phyloP scores from a whole-genome alignment of 2,113 vertebrate species.

The Anoura caudifer region DNA sequence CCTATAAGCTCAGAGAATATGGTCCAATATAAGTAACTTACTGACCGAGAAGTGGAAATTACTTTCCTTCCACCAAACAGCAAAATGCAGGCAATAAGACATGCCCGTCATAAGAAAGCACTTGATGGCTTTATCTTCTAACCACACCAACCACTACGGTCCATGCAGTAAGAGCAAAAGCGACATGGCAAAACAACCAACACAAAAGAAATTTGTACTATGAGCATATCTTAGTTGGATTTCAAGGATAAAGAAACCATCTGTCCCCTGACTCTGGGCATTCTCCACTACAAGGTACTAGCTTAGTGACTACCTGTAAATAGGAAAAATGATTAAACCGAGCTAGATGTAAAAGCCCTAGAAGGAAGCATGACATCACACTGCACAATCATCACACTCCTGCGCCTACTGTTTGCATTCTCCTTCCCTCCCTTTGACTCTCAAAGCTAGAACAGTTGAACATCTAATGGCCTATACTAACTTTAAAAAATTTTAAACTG shows the following conservation, averaged over 20 bases:
- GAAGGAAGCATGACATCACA: background rate
- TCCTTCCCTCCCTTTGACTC: background rate
- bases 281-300: background rate
- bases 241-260: background rate
- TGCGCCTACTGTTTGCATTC: background rate
- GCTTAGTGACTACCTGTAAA: background rate
- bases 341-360: background rate
- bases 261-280: background rate
- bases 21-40: background rate
- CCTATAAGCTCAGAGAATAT: background rate
- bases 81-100: background rate
- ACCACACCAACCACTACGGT: background rate
- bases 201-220: background rate
- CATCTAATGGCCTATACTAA: background rate
- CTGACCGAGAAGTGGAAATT: background rate
- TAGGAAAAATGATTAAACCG: background rate
- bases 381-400: accelerated
- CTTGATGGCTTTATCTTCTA: background rate
- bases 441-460: background rate
- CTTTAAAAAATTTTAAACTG: background rate
- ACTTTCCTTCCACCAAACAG: background rate
- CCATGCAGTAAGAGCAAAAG: background rate
- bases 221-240: background rate
- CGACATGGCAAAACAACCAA: background rate
- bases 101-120: background rate